A percentile compares a stretch with the other conserved stretches of the same genome.
These are phyloP conservation scores for Diprion similis DNA, from an alignment of 1,140 invertebrate species.

Conservation along the genomic window DNA sequence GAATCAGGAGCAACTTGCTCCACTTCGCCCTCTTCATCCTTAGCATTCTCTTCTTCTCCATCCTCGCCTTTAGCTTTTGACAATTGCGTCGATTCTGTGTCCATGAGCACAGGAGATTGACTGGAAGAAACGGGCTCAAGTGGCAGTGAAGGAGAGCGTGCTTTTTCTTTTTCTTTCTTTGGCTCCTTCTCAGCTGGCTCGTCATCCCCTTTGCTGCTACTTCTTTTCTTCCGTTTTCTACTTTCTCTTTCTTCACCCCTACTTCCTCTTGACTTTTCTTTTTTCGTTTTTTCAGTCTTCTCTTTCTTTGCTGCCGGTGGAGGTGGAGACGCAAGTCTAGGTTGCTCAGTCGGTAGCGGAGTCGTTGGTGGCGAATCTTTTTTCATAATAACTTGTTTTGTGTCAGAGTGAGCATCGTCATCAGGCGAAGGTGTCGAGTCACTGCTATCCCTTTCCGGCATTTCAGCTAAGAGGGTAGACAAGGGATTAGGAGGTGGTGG, in stretches of 20 bases:
- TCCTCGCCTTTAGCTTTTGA: constrained; percentile 29
- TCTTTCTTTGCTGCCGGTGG: constrained; percentile 40
- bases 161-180: constrained; percentile 50
- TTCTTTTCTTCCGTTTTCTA: constrained; percentile 63
- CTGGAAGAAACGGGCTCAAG: constrained; percentile 56
- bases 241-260: constrained; percentile 44
- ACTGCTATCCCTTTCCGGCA: constrained; percentile 53
- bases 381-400: constrained; percentile 33
- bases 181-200: constrained; percentile 42
- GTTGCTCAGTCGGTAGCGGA: constrained; percentile 26
- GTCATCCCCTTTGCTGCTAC: constrained; percentile 64
- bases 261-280: constrained; percentile 42
- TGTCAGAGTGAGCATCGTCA: constrained; percentile 43
- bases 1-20: constrained; percentile 60
- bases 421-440: constrained; percentile 53
- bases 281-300: constrained; percentile 41
- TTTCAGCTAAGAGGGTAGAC: constrained; percentile 43
- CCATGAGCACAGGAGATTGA: constrained; percentile 52
- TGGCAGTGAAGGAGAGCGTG: constrained; percentile 47
- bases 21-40: constrained; percentile 43
- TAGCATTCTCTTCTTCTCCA: constrained; percentile 34
- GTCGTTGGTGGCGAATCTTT: constrained; percentile 34
- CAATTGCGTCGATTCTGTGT: constrained; percentile 35
- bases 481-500: constrained; percentile 35
- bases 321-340: constrained; percentile 34